Percentiles rank a stretch among this genome's conserved stretches.
These are phyloP conservation scores for Cylas formicarius DNA, from an alignment of 1,140 invertebrate species.

Conservation along the genomic window DNA sequence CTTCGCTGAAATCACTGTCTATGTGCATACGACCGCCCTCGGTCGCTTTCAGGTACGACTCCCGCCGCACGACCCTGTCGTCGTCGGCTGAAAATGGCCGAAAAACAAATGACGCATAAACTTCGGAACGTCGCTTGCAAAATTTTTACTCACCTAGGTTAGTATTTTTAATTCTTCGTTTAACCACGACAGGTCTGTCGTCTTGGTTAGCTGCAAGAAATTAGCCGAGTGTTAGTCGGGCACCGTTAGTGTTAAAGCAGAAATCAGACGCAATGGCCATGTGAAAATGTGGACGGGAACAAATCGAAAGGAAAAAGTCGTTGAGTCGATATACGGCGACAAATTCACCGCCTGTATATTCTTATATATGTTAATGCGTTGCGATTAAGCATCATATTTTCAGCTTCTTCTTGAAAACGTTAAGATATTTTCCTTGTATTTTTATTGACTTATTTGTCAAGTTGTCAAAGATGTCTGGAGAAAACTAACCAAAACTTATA, in stretches of 20 bases:
- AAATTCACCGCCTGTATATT: too few species aligned
- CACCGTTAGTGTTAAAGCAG: not conserved
- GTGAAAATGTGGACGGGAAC: too few species aligned
- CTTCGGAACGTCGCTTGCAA: not conserved
- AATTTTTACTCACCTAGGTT: conserved; percentile 35
- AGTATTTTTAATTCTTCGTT: conserved; percentile 38
- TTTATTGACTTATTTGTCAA: too few species aligned
- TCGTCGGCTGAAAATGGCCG: conserved; percentile 53
- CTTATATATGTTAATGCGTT: too few species aligned
- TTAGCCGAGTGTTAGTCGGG: not conserved
- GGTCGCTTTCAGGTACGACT: conserved; percentile 87
- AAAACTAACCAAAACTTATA: too few species aligned
- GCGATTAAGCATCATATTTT: too few species aligned
- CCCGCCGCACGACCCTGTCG: conserved; percentile 74
- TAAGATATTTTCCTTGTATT: too few species aligned
- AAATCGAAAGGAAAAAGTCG: too few species aligned
- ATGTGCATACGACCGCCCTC: conserved; percentile 61
- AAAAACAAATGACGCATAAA: conserved; percentile 6
- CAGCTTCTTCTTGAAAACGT: too few species aligned
- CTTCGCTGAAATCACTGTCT: conserved; percentile 58
- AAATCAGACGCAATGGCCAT: too few species aligned
- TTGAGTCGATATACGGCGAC: too few species aligned
- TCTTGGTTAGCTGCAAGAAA: conserved; percentile 20
- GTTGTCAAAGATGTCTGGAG: too few species aligned
- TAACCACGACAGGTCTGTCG: conserved; percentile 35